Evolutionary conservation across 2,888 invertebrate genomes (phyloP).

Genomic region (Gymnoscelis rufifasciata): DNA sequence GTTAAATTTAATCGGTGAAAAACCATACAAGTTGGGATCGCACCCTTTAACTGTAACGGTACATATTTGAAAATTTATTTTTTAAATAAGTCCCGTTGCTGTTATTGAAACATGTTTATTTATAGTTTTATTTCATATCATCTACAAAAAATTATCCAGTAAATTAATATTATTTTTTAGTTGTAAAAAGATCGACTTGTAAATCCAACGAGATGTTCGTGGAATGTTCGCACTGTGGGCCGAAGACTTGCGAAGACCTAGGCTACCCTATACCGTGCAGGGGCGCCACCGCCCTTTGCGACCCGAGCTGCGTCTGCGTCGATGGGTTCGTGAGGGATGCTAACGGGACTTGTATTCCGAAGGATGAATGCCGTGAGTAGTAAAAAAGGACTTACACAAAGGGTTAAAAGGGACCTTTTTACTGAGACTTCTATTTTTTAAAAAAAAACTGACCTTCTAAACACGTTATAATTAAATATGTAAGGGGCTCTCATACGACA

Average conservation of each 20-base stretch:
- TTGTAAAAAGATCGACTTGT: slow-evolving; percentile 45
- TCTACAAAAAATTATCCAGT: not conserved
- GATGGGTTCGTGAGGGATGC: slow-evolving; percentile 47
- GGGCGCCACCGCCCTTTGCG: slow-evolving; percentile 45
- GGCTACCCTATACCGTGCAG: slow-evolving; percentile 47
- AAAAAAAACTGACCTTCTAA: too few relatives aligned
- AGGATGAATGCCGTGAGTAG: slow-evolving; percentile 48
- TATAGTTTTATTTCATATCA: not conserved
- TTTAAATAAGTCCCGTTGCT: too few relatives aligned
- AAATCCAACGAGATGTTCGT: slow-evolving; percentile 44
- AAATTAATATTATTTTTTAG: slow-evolving; percentile 26
- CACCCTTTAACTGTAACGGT: too few relatives aligned
- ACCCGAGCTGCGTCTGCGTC: slow-evolving; percentile 53
- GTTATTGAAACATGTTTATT: not conserved
- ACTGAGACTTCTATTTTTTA: too few relatives aligned
- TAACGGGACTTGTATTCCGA: slow-evolving; percentile 48
- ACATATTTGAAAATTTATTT: too few relatives aligned
- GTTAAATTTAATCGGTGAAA: too few relatives aligned
- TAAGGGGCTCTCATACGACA: too few relatives aligned
- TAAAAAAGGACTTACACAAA: too few relatives aligned
- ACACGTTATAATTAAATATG: too few relatives aligned
- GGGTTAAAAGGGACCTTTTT: too few relatives aligned
- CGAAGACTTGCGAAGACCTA: slow-evolving; percentile 51
- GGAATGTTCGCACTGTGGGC: slow-evolving; percentile 53
- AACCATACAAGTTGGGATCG: too few relatives aligned